Percentiles rank a stretch among this genome's conserved stretches.
These are phyloP conservation scores for Aphidoletes aphidimyza DNA, from an alignment of 2,888 invertebrate genomes.

Conservation along the genomic window DNA sequence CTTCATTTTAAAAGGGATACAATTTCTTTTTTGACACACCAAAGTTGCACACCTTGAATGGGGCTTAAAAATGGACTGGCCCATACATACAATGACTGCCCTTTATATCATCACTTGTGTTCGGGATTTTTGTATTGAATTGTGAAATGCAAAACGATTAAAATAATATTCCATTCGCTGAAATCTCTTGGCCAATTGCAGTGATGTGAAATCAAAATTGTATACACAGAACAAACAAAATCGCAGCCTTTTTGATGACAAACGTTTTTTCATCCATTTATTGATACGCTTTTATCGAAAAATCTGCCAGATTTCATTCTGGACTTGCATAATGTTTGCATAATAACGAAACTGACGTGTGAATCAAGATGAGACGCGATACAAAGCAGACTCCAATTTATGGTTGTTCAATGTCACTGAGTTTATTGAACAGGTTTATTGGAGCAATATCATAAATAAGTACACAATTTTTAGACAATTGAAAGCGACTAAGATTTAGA, in stretches of 20 bases:
- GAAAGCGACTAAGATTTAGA: too few species aligned
- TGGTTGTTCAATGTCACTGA: not conserved
- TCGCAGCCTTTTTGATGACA: too few species aligned
- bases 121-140: not conserved
- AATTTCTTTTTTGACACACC: not conserved
- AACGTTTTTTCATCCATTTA: not conserved
- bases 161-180: not conserved
- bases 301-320: not conserved
- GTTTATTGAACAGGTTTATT: not conserved
- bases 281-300: not conserved
- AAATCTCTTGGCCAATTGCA: not conserved
- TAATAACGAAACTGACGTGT: not conserved
- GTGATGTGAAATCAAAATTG: not conserved
- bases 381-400: not conserved
- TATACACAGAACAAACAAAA: not conserved
- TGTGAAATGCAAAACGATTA: not conserved
- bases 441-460: not conserved
- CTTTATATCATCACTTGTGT: conserved; percentile 2
- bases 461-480: not conserved
- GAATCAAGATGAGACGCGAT: not conserved
- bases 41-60: not conserved
- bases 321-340: not conserved
- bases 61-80: not conserved
- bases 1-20: not conserved
- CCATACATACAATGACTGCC: not conserved